These are phyloP conservation scores for Antechinus stuartii DNA, from an alignment of 2,113 vertebrate species.

Conservation along the genomic window DNA sequence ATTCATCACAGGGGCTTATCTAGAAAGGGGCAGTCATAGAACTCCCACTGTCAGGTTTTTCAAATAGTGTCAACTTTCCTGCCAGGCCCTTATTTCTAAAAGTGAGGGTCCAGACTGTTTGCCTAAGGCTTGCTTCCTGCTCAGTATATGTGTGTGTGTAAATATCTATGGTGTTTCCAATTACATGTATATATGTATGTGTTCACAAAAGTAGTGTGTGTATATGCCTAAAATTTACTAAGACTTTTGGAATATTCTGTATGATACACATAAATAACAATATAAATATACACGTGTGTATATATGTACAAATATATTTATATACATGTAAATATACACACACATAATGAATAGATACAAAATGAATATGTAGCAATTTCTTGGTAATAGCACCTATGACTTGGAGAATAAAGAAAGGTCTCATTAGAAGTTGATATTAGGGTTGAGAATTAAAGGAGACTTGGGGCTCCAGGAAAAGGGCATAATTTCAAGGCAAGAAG, in stretches of 20 bases:
- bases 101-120: background rate
- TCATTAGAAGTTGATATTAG: background rate
- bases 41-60: background rate
- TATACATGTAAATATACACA: background rate
- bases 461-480: background rate
- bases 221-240: background rate
- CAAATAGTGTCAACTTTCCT: background rate
- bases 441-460: background rate
- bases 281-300: background rate
- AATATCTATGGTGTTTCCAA: background rate
- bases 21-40: background rate
- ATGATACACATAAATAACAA: background rate
- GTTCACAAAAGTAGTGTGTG: background rate
- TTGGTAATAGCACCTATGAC: background rate
- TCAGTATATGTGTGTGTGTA: background rate
- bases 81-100: background rate
- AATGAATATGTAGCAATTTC: background rate
- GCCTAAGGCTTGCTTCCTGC: background rate
- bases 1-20: background rate
- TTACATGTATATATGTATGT: background rate
- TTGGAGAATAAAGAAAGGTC: background rate
- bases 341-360: background rate
- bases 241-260: background rate
- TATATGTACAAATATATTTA: background rate
- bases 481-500: background rate